These are phyloP conservation scores for Drosophila jambulina DNA, from an alignment of 1,140 invertebrate species.

Conservation along the genomic window DNA sequence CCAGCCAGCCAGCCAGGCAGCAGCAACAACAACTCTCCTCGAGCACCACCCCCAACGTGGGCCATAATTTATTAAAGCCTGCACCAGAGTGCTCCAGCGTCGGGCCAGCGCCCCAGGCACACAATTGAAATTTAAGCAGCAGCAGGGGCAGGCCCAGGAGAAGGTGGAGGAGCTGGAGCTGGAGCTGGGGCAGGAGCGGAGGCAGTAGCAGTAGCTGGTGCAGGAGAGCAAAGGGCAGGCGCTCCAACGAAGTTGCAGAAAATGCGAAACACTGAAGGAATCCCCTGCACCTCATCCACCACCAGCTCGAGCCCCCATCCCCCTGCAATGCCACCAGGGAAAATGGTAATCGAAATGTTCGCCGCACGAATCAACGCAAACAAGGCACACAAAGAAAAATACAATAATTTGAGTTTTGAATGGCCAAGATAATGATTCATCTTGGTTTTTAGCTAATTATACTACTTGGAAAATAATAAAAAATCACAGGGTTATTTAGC, in stretches of 20 bases:
- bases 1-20: constrained; percentile 32
- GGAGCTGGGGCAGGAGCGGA: constrained; percentile 10
- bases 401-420: neutral
- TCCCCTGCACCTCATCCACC: constrained; percentile 1
- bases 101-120: constrained; percentile 67
- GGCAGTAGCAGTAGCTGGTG: constrained; percentile 8
- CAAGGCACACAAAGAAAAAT: constrained; percentile 40
- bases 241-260: constrained; percentile 66
- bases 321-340: constrained; percentile 33
- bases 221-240: constrained; percentile 36
- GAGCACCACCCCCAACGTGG: constrained; percentile 34
- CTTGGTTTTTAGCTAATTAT: neutral
- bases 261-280: constrained; percentile 68
- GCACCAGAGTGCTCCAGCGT: constrained; percentile 80
- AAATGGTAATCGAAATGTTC: constrained; percentile 81
- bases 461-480: neutral
- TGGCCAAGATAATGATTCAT: neutral
- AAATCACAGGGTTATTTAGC: neutral
- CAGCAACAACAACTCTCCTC: constrained; percentile 24
- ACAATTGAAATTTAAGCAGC: constrained; percentile 83
- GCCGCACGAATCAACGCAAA: constrained; percentile 58
- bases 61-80: constrained; percentile 83
- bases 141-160: constrained; percentile 19
- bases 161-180: neutral
- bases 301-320: neutral